phyloP scores from a whole-genome alignment of 2,113 vertebrate genomes.

The Motacilla tschutschensis region DNA sequence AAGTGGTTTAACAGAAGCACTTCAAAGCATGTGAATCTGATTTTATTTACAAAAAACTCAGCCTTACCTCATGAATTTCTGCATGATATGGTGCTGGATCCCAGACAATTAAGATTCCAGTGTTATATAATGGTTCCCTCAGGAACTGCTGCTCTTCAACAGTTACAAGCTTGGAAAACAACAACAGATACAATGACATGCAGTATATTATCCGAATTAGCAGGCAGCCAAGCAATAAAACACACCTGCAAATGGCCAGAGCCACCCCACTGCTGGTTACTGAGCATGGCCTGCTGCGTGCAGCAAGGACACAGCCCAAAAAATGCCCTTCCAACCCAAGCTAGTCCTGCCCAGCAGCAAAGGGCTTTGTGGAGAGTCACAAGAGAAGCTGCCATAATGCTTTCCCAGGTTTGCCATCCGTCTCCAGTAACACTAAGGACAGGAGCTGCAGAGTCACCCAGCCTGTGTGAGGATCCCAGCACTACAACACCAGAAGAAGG shows the following conservation, averaged over 20 bases:
- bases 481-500: background rate
- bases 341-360: background rate
- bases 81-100: slow-evolving; percentile 78
- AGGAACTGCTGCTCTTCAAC: slow-evolving; percentile 65
- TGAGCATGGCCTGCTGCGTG: background rate
- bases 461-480: background rate
- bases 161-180: slow-evolving; percentile 70
- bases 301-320: background rate
- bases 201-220: background rate
- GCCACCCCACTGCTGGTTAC: background rate
- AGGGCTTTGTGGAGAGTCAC: background rate
- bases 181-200: background rate
- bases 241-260: background rate
- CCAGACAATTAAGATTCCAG: slow-evolving; percentile 79
- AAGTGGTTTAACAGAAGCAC: background rate
- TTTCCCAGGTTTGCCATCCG: background rate
- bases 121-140: slow-evolving; percentile 66
- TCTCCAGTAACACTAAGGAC: background rate
- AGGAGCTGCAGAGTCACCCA: fast-evolving
- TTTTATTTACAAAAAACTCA: background rate
- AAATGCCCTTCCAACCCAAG: background rate
- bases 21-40: background rate
- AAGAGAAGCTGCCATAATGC: background rate
- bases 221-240: background rate
- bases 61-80: slow-evolving; percentile 73